A percentile compares a stretch with the other conserved stretches of the same genome.
phyloP scores from a whole-genome alignment of 2,888 invertebrate genomes.

The Trachelus tabidus region DNA sequence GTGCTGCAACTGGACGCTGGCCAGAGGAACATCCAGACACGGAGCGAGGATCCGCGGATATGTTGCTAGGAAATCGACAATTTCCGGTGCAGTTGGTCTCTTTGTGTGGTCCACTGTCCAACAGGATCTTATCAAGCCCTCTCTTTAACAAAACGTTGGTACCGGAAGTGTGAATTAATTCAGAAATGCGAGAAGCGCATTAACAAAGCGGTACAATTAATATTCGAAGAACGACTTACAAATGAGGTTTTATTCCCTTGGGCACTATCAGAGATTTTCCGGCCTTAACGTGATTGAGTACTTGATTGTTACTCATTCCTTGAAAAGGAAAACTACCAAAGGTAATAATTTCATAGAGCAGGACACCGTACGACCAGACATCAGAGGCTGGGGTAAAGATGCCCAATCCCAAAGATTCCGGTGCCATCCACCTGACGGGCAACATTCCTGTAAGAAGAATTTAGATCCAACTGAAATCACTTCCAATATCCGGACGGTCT shows the following conservation, averaged over 20 bases:
- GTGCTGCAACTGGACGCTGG: constrained; percentile 80
- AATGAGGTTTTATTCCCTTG: constrained; percentile 78
- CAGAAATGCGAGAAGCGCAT: no score
- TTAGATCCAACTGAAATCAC: neutral
- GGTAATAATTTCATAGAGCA: constrained; percentile 89
- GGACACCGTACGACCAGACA: constrained; percentile 90
- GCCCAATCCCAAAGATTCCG: constrained; percentile 85
- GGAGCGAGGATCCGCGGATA: constrained; percentile 82
- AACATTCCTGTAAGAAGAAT: constrained; percentile 72
- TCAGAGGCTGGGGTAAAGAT: constrained; percentile 89
- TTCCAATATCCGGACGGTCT: no score
- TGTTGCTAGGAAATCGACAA: constrained; percentile 84
- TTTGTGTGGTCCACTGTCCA: constrained; percentile 79
- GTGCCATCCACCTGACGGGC: constrained; percentile 94
- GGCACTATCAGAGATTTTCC: constrained; percentile 82
- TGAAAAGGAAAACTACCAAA: constrained; percentile 93
- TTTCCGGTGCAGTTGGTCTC: constrained; percentile 81
- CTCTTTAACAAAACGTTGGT: constrained; percentile 67
- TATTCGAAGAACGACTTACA: constrained; percentile 73
- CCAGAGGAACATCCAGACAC: constrained; percentile 80
- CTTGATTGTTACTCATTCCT: constrained; percentile 87
- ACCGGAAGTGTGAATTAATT: no score
- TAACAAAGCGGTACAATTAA: no score
- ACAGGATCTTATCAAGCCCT: constrained; percentile 80
- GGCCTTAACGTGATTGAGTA: constrained; percentile 81